Evolutionary conservation across 1,140 invertebrate genomes (phyloP).

Genomic region (Ectropis grisescens): DNA sequence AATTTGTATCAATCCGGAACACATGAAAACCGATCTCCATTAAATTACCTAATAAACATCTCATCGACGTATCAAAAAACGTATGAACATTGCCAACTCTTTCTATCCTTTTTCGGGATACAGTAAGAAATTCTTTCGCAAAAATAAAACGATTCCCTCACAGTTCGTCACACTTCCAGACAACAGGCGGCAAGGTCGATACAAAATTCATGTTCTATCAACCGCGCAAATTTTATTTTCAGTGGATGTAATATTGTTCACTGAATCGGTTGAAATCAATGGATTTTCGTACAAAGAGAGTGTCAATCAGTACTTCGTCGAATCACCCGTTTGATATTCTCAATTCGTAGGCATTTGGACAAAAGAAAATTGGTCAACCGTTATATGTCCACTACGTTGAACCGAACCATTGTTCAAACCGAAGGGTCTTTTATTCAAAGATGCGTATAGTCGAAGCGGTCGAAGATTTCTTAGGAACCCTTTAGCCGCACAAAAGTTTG

Average conservation of each 20-base stretch:
- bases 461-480: slow-evolving; percentile 23
- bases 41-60: too few species aligned
- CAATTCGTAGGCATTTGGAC: slow-evolving; percentile 50
- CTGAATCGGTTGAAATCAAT: slow-evolving; percentile 50
- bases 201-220: too few species aligned
- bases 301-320: slow-evolving; percentile 36
- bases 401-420: slow-evolving; percentile 48
- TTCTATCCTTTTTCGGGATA: too few species aligned
- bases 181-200: too few species aligned
- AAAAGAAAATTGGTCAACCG: slow-evolving; percentile 67
- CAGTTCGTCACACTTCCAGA: too few species aligned
- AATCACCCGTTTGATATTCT: slow-evolving; percentile 46
- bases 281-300: slow-evolving; percentile 34
- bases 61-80: too few species aligned
- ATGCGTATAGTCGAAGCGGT: slow-evolving; percentile 35
- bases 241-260: slow-evolving; percentile 20
- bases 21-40: too few species aligned
- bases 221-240: too few species aligned
- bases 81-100: too few species aligned
- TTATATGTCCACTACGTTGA: slow-evolving; percentile 56
- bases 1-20: too few species aligned
- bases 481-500: slow-evolving; percentile 20
- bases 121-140: too few species aligned
- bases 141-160: too few species aligned
- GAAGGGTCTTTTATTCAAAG: slow-evolving; percentile 34